Base-by-base conservation (phyloP, 2,797 vertebrate genomes). In the Crenuchus spilurus region DNA sequence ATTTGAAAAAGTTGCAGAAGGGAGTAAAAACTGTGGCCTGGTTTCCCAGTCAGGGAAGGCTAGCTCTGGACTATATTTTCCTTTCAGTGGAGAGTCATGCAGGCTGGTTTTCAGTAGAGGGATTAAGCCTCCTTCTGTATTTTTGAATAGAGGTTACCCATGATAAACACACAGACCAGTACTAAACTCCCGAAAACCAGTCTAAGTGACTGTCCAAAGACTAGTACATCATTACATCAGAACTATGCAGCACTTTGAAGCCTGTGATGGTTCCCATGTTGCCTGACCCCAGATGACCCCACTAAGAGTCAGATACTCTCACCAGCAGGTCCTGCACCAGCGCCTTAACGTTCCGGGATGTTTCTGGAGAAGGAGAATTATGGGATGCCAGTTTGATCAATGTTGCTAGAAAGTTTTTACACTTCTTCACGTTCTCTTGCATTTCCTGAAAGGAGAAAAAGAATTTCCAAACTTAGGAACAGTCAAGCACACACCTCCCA, bases 361-460 rank as follows among this genome's bases (percentile, higher is more conserved):
- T 95, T 79, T 95, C 93, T 2, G 94, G 94, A 64, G 91, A 94
- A 0, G 94, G 94, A 0, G 94, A 94, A 61, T 94, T 95, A 82
- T 95, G 93, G 72, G 94, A 95, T 14, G 94, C 94, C 86, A 96
- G 90, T 85, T 96, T 96, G 87, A 96, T 95, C 81, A 96, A 91
- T 0, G 94, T 95, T 57, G 94, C 90, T 65, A 96, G 84, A 76
- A 96, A 96, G 88, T 96, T 96, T 85, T 95, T 95, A 84, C 94
- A 95, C 82, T 96, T 96, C 87, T 95, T 95, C 80, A 96, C 94
- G 84, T 95, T 95, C 84, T 96, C 94, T 79, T 95, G 94, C 93
- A 95, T 95, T 87, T 95, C 94, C 95, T 95, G 78, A 67, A 57
- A 52, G 46, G 26, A 33, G 14, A 5, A 11, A 68, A n/a, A 57